These are phyloP conservation scores for Nestor notabilis DNA, from an alignment of 2,113 vertebrate species.

Conservation along the genomic window DNA sequence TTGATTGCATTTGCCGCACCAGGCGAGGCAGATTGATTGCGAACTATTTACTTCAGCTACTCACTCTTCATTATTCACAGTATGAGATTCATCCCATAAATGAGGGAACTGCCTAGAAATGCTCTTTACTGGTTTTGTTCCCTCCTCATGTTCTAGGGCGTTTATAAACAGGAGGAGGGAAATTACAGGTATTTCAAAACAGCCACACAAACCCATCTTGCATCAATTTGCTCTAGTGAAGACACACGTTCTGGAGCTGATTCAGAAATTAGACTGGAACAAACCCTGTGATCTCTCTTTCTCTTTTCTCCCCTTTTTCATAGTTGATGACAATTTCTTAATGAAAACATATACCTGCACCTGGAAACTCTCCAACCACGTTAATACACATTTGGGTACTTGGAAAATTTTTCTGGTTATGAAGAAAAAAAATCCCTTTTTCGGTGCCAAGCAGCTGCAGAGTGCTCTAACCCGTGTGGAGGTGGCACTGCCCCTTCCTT, in stretches of 20 bases:
- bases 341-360: background rate
- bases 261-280: background rate
- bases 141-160: conserved; percentile 12
- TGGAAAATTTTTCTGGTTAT: background rate
- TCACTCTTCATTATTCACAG: conserved; percentile 60
- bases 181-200: conserved; percentile 42
- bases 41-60: conserved; percentile 38
- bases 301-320: background rate
- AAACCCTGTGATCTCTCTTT: background rate
- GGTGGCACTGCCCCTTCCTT: background rate
- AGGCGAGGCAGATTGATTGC: conserved; percentile 27
- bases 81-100: conserved; percentile 42
- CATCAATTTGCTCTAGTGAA: conserved; percentile 20
- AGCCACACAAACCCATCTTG: conserved; percentile 20
- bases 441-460: background rate
- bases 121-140: conserved; percentile 52
- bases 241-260: background rate
- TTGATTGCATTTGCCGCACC: background rate
- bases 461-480: background rate
- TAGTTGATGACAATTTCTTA: background rate
- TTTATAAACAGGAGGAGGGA: conserved; percentile 49
- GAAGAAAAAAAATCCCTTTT: background rate
- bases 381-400: background rate
- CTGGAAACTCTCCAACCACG: background rate
- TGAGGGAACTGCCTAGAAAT: conserved; percentile 17